Conservation (phyloP, 2,888 invertebrate species). For the Acronicta aceris region DNA sequence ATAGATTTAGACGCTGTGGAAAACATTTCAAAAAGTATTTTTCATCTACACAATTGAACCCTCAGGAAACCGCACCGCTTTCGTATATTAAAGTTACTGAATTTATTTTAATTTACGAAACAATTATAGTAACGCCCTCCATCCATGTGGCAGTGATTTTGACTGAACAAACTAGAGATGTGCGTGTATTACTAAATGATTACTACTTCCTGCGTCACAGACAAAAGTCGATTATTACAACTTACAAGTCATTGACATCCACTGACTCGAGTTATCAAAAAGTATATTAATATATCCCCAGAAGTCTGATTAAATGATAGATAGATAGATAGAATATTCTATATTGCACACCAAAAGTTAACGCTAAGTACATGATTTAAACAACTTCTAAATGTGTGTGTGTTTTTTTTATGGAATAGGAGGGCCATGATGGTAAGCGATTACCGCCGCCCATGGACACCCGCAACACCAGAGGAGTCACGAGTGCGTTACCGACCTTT, state of each 20-base stretch:
- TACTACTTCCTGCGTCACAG: not conserved
- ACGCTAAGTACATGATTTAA: no score
- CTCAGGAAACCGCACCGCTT: conserved; percentile 59
- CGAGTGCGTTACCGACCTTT: no score
- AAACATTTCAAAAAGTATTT: conserved; percentile 83
- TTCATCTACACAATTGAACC: conserved; percentile 72
- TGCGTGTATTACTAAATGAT: not conserved
- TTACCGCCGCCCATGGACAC: no score
- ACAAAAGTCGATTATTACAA: not conserved
- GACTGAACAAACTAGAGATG: conserved; percentile 57
- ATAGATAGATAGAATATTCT: no score
- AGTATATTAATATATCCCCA: no score
- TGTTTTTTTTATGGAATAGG: no score
- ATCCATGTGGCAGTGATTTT: conserved; percentile 72
- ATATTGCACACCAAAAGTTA: no score
- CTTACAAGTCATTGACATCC: not conserved
- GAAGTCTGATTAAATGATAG: no score
- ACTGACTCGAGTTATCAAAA: no score
- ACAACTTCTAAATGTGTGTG: no score
- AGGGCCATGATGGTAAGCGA: no score
- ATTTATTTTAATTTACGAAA: conserved; percentile 60
- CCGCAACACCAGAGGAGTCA: no score
- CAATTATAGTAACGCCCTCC: conserved; percentile 78
- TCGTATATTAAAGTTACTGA: conserved; percentile 61
- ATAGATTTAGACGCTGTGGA: conserved; percentile 83